Conservation (phyloP, 37 sponge, comb jelly and placozoan genomes). For the Oopsacas minuta region DNA sequence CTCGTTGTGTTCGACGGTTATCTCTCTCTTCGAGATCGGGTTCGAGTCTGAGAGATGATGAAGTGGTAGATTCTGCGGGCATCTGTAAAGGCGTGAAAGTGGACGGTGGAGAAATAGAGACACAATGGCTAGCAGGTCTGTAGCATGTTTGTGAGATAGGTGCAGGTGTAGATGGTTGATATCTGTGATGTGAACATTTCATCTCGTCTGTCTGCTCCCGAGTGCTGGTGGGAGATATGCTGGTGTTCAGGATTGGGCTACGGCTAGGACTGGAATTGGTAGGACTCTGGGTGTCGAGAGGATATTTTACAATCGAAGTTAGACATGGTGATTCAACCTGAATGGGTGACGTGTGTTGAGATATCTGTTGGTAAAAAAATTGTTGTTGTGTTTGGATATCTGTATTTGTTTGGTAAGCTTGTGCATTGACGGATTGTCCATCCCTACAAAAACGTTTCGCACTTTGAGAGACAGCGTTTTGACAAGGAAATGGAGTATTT, state of each 20-base stretch:
- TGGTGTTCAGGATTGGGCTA: neutral
- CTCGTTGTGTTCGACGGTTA: neutral
- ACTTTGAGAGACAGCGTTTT: too few species aligned
- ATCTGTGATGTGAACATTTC: neutral
- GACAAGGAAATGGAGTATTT: neutral
- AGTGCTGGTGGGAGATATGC: neutral
- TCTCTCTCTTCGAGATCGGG: neutral
- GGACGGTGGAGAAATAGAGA: neutral
- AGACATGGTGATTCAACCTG: neutral
- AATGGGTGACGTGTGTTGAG: neutral
- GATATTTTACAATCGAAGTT: neutral
- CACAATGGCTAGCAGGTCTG: neutral
- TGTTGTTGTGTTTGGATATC: neutral
- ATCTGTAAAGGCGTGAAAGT: neutral
- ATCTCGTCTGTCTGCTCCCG: neutral
- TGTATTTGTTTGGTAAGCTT: neutral
- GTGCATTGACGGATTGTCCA: neutral
- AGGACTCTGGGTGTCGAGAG: neutral
- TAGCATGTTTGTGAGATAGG: neutral
- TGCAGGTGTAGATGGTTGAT: neutral
- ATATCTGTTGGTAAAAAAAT: neutral
- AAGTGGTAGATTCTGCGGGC: neutral
- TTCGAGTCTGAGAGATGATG: neutral
- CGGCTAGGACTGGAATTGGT: neutral
- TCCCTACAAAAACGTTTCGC: neutral